A percentile compares a stretch with the other conserved stretches of the same genome.
These are phyloP conservation scores for Solenopsis invicta DNA, from an alignment of 1,140 invertebrate species.

Conservation along the genomic window DNA sequence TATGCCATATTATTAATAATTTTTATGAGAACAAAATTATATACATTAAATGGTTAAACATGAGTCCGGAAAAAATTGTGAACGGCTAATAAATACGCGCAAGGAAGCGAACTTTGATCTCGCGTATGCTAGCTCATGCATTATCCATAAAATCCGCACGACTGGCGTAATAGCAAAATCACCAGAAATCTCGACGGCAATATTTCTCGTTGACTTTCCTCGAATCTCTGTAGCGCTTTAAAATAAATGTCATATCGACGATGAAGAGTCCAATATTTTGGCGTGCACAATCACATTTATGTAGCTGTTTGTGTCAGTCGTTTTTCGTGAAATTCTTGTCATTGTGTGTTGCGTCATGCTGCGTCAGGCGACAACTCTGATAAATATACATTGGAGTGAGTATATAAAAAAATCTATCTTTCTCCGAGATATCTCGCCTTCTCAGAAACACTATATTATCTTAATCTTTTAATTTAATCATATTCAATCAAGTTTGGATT, in stretches of 20 bases:
- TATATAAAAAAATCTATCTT: neutral
- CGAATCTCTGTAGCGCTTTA: constrained; percentile 32
- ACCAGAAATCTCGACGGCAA: constrained; percentile 67
- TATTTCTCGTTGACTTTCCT: constrained; percentile 60
- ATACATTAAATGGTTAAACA: neutral
- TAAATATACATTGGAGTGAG: neutral
- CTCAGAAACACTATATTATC: neutral
- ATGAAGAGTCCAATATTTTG: constrained; percentile 60
- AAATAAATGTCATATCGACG: constrained; percentile 67
- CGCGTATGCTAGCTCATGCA: constrained; percentile 55
- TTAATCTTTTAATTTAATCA: neutral
- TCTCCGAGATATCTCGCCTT: neutral
- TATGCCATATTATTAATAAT: neutral
- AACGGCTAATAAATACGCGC: constrained; percentile 30
- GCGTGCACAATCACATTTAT: constrained; percentile 67
- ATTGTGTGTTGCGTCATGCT: constrained; percentile 32
- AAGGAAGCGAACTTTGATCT: constrained; percentile 25
- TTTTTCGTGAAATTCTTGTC: constrained; percentile 24
- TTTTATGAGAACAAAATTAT: neutral
- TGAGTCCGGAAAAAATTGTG: neutral
- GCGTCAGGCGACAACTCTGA: constrained; percentile 7
- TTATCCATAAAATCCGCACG: constrained; percentile 68
- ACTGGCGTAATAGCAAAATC: constrained; percentile 52
- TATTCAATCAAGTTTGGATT: neutral
- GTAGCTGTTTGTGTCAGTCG: constrained; percentile 61